Conservation (phyloP, 2,797 vertebrate genomes). For the Pampus argenteus region DNA sequence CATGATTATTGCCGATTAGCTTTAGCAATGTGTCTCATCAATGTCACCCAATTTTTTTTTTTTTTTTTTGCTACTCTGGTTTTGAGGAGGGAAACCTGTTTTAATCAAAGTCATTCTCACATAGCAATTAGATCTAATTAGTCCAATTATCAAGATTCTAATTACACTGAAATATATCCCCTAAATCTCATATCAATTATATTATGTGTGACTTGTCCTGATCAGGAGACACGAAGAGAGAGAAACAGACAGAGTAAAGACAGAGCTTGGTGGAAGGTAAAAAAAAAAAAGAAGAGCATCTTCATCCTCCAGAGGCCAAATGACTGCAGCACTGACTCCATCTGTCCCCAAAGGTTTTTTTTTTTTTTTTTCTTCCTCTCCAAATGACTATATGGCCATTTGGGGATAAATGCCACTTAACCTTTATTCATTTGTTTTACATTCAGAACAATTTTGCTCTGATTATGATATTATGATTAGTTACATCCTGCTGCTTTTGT, state of each 20-base stretch:
- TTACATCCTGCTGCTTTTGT: slow-evolving; percentile 54
- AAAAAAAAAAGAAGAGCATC: slow-evolving; percentile 61
- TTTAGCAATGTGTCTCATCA: slow-evolving; percentile 54
- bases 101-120: slow-evolving; percentile 91
- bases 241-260: slow-evolving; percentile 55
- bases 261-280: slow-evolving; percentile 61
- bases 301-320: slow-evolving; percentile 76
- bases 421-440: slow-evolving; percentile 54
- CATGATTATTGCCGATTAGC: slow-evolving; percentile 64
- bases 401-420: slow-evolving; percentile 70
- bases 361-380: not conserved
- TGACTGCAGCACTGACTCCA: slow-evolving; percentile 61
- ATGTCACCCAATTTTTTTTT: slow-evolving; percentile 74
- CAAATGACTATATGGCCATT: slow-evolving; percentile 40
- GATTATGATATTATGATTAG: slow-evolving; percentile 62
- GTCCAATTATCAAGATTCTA: slow-evolving; percentile 90
- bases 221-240: slow-evolving; percentile 71
- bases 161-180: slow-evolving; percentile 90
- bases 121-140: slow-evolving; percentile 90
- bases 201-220: slow-evolving; percentile 85
- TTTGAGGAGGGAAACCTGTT: slow-evolving; percentile 86
- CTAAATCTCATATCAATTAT: slow-evolving; percentile 92
- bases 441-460: slow-evolving; percentile 56
- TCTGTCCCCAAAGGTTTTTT: slow-evolving; percentile 67
- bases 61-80: slow-evolving; percentile 66